phyloP scores from a whole-genome alignment of 2,113 vertebrate species.

The Gymnorhina tibicen region DNA sequence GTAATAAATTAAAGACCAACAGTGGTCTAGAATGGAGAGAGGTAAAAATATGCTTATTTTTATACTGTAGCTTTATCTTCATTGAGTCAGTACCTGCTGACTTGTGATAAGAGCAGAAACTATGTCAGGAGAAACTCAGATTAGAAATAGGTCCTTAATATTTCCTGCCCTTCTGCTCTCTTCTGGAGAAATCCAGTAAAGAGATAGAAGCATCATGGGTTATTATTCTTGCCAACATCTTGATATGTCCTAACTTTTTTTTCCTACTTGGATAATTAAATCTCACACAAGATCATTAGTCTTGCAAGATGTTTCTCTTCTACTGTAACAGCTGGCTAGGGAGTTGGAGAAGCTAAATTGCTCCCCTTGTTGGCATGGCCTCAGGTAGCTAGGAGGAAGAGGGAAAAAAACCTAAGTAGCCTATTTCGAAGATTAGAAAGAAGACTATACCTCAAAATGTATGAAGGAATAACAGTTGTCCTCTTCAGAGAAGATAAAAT shows the following conservation, averaged over 20 bases:
- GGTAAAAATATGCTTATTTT: background rate
- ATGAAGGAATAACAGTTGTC: background rate
- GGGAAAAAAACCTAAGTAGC: background rate
- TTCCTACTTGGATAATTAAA: background rate
- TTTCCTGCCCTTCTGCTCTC: background rate
- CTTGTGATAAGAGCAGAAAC: background rate
- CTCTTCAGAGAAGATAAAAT: background rate
- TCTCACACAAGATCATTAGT: background rate
- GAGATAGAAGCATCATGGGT: background rate
- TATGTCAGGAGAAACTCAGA: background rate
- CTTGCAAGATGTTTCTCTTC: constrained; percentile 3
- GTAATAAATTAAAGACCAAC: background rate
- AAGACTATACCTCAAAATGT: background rate
- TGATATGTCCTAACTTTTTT: background rate
- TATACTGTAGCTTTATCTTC: background rate
- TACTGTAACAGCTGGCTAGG: background rate
- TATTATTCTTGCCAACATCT: background rate
- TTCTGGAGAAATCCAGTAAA: background rate
- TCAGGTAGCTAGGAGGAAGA: background rate
- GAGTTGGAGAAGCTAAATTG: background rate
- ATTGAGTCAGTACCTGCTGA: background rate
- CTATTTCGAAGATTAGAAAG: background rate
- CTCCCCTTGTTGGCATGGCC: background rate
- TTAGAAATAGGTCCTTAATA: background rate
- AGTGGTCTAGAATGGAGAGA: background rate